Evolutionary conservation across 2,113 vertebrate genomes (phyloP).

Genomic region (Pterocles burchelli): DNA sequence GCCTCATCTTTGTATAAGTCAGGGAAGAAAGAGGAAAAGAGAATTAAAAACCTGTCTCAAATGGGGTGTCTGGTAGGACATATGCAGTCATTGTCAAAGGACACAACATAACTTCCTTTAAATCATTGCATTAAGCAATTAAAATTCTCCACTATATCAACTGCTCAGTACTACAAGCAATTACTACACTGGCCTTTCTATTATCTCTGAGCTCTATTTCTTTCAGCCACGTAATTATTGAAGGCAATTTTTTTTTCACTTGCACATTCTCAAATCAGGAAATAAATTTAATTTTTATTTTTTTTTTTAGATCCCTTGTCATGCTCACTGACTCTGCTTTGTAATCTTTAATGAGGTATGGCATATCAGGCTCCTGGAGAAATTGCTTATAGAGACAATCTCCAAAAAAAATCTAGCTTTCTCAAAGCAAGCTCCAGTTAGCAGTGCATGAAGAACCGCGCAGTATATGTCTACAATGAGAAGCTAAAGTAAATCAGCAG

Average conservation of each 20-base stretch:
- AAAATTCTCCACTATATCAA: conserved; percentile 35
- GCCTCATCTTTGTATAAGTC: neutral
- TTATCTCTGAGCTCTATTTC: conserved; percentile 53
- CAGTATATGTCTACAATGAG: neutral
- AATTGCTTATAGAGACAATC: conserved; percentile 18
- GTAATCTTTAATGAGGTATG: conserved; percentile 59
- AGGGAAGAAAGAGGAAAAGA: neutral
- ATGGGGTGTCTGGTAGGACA: neutral
- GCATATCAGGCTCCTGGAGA: conserved; percentile 39
- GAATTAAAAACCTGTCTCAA: neutral
- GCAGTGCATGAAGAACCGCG: neutral
- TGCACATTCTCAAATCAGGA: conserved; percentile 47
- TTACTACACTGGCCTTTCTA: conserved; percentile 50
- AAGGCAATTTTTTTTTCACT: conserved; percentile 15
- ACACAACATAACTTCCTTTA: conserved; percentile 32
- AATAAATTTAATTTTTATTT: conserved; percentile 4
- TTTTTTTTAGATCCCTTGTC: neutral
- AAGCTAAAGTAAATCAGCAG: conserved; percentile 12
- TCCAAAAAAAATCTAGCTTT: neutral
- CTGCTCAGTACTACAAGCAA: conserved; percentile 53
- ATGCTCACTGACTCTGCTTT: conserved; percentile 38
- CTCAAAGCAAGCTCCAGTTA: neutral
- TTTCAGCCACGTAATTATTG: conserved; percentile 59
- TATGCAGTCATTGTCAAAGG: conserved; percentile 24
- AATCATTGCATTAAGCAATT: conserved; percentile 54